phyloP scores from a whole-genome alignment of 2,797 vertebrate species.

The Neosalanx taihuensis region DNA sequence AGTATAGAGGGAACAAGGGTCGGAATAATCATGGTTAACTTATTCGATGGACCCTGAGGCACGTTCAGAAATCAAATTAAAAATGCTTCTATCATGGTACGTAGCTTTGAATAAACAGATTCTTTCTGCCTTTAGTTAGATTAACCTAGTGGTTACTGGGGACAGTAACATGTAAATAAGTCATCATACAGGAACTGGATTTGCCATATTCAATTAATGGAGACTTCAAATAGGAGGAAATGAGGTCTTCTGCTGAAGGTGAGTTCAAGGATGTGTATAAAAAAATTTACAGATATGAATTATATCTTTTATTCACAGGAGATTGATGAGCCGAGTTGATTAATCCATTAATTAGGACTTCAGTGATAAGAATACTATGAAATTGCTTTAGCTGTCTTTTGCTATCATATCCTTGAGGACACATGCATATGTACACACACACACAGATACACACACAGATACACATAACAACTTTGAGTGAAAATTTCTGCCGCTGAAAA shows the following conservation, averaged over 20 bases:
- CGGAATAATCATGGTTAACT: slow-evolving; percentile 24
- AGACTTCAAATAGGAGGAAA: not conserved
- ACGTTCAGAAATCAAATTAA: slow-evolving; percentile 9
- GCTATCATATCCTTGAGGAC: not conserved
- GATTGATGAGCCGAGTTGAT: slow-evolving; percentile 46
- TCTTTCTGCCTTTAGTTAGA: not conserved
- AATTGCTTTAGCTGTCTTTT: slow-evolving; percentile 55
- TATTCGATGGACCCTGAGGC: slow-evolving; percentile 5
- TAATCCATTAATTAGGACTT: slow-evolving; percentile 58
- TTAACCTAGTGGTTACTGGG: slow-evolving; percentile 8
- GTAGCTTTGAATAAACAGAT: not conserved
- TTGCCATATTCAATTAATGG: not conserved
- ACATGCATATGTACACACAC: slow-evolving; percentile 21
- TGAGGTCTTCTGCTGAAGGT: slow-evolving; percentile 29
- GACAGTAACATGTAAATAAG: not conserved
- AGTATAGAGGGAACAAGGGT: not conserved
- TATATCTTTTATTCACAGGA: slow-evolving; percentile 18
- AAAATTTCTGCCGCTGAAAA: slow-evolving; percentile 46
- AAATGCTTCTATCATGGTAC: not conserved
- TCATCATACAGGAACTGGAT: not conserved
- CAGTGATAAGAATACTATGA: slow-evolving; percentile 48
- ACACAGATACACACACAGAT: slow-evolving; percentile 1
- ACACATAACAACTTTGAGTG: slow-evolving; percentile 4
- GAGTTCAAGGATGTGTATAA: slow-evolving; percentile 2
- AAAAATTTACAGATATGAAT: slow-evolving; percentile 10